Conservation (phyloP, 2,888 invertebrate genomes). For the Ochlodes sylvanus region DNA sequence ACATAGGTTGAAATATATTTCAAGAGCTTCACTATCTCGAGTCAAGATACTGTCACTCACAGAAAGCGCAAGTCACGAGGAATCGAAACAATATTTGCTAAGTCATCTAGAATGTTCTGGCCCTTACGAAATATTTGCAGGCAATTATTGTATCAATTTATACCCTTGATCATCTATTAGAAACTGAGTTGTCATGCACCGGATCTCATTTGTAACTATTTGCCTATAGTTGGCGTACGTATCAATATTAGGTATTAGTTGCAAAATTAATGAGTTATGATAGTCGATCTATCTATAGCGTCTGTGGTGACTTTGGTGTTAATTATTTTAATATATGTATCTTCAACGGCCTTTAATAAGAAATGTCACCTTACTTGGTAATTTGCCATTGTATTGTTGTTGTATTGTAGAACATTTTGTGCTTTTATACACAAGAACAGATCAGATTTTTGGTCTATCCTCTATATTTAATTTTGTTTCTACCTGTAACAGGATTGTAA, state of each 20-base stretch:
- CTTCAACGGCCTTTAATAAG: no score
- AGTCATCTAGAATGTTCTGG: constrained; percentile 9
- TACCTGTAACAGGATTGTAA: no score
- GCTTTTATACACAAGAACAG: no score
- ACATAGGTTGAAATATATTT: neutral
- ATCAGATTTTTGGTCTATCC: no score
- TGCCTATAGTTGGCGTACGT: constrained; percentile 1
- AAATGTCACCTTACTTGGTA: no score
- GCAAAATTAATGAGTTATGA: constrained; percentile 1
- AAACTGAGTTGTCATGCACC: constrained; percentile 20
- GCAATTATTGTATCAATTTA: constrained; percentile 26
- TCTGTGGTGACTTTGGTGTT: no score
- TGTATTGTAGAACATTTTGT: no score
- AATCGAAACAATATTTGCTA: constrained; percentile 3
- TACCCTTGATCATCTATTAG: constrained; percentile 9
- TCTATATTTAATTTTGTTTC: no score
- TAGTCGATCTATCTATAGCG: no score
- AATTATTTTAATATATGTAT: no score
- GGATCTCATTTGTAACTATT: constrained; percentile 23
- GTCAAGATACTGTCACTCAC: constrained; percentile 13
- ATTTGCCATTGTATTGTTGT: no score
- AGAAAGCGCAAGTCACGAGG: constrained; percentile 24
- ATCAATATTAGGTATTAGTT: constrained; percentile 5
- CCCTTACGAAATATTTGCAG: constrained; percentile 26
- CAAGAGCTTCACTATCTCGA: neutral